A percentile compares a stretch with the other conserved stretches of the same genome.
These are phyloP conservation scores for Agonopterix heracliana DNA, from an alignment of 2,888 invertebrate genomes.

Conservation along the genomic window DNA sequence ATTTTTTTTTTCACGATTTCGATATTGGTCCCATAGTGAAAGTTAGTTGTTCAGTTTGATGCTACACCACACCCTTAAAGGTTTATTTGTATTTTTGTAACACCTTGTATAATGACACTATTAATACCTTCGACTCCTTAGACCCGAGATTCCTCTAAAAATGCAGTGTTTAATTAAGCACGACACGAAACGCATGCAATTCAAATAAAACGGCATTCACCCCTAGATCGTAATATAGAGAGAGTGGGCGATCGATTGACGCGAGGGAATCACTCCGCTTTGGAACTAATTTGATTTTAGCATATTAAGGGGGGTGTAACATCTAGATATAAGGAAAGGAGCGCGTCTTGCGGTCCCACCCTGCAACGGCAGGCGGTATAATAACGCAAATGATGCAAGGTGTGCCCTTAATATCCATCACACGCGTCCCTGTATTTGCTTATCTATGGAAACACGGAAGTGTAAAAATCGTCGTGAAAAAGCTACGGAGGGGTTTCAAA, in stretches of 20 bases:
- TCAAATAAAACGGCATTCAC: conserved; percentile 39
- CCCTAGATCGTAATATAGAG: conserved; percentile 51
- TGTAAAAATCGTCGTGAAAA: conserved; percentile 71
- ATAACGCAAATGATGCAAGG: conserved; percentile 76
- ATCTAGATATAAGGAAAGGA: conserved; percentile 71
- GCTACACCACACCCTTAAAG: too few relatives aligned
- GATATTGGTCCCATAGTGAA: too few relatives aligned
- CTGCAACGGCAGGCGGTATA: conserved; percentile 33
- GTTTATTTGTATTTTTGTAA: too few relatives aligned
- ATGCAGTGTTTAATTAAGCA: conserved; percentile 35
- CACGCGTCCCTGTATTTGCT: conserved; percentile 73
- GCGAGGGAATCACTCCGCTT: conserved; percentile 67
- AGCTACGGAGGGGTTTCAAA: conserved; percentile 43
- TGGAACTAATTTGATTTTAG: conserved; percentile 76
- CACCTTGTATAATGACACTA: too few relatives aligned
- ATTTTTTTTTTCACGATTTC: too few relatives aligned
- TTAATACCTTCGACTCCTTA: too few relatives aligned
- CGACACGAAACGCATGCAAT: conserved; percentile 32
- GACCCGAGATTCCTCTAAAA: conserved; percentile 1
- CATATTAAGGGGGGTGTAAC: conserved; percentile 70
- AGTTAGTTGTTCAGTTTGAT: too few relatives aligned
- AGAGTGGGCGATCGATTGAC: conserved; percentile 60
- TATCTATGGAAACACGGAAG: conserved; percentile 74
- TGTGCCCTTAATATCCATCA: conserved; percentile 77
- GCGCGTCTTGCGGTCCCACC: conserved; percentile 48